Evolutionary conservation across 2,113 vertebrate genomes (phyloP), one percentile per base, ranked within the genome.

Genomic region (Leptobrachium ailaonicum): DNA sequence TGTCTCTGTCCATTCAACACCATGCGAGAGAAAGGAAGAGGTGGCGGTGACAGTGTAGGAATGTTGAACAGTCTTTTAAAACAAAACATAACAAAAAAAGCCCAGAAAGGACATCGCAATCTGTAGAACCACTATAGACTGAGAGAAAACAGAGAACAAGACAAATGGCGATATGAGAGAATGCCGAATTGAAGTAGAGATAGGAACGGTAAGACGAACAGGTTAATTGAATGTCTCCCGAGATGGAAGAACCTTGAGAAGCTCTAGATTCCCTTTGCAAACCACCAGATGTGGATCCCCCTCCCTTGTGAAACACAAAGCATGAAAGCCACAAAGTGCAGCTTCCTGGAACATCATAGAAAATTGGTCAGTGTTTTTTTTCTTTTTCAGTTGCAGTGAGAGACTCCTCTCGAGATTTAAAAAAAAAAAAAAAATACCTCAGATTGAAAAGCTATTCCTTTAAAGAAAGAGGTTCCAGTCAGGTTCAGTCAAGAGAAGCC

Each of bases 281-380:
- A 62, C 67, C 68, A 60, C 54, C 42, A 71, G 56, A 45, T 8
- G 41, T 77, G 63, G 10, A 60, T 40, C 41, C n/a, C 50, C 9
- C 54, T 60, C 53, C 56, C n/a, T 69, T 77, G 47, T 50, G 20
- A 50, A 50, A 5, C 76, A 62, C 76, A 77, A 41, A 69, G 41
- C 66, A 77, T 62, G 50, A 62, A 71, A 44, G 76, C 54, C 20
- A 62, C 7, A 70, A 42, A 77, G 69, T 69, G 13, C 47, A 58
- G 66, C n/a, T 45, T 60, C 40, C 75, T 44, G 66, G 2, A 58
- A 69, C 20, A 2, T 43, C 11, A n/a, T 76, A 20, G 14, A 64
- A 53, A 76, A 76, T 32, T 32, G 20, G 20, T 32, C 20, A 32
- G 20, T 32, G 20, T 32, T 32, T 32, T 32, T 32, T 32, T 1